phyloP scores from a whole-genome alignment of 2,113 vertebrate genomes.

The Hippocampus barbouri region DNA sequence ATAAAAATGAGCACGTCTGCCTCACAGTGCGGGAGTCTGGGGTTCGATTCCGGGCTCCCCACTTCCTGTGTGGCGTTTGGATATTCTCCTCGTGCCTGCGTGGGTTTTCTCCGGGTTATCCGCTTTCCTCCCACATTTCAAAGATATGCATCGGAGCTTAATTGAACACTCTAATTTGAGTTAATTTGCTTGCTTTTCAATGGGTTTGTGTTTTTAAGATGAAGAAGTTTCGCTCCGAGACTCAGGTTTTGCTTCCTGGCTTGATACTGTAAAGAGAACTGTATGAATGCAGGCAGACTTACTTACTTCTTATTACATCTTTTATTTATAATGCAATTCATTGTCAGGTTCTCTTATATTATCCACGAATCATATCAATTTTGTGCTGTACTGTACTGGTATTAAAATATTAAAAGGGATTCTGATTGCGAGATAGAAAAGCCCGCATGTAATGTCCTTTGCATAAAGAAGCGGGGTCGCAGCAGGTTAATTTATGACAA shows the following conservation, averaged over 20 bases:
- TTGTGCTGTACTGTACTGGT: neutral
- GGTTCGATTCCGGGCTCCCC: too few relatives aligned
- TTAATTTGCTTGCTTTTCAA: too few relatives aligned
- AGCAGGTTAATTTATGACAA: constrained; percentile 14
- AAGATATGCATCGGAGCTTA: too few relatives aligned
- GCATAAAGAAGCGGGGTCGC: constrained; percentile 9
- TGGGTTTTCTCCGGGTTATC: too few relatives aligned
- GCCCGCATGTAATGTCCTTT: neutral
- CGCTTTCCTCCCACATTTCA: too few relatives aligned
- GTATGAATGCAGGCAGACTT: neutral
- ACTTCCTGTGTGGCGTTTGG: too few relatives aligned
- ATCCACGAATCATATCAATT: neutral
- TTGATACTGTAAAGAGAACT: neutral
- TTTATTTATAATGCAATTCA: neutral
- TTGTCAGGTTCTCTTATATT: neutral
- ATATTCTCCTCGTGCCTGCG: too few relatives aligned
- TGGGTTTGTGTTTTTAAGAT: too few relatives aligned
- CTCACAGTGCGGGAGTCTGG: too few relatives aligned
- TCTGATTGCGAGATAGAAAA: constrained; percentile 3
- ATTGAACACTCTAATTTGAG: too few relatives aligned
- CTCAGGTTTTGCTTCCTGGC: neutral
- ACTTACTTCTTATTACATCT: neutral
- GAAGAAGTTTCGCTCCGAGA: too few relatives aligned
- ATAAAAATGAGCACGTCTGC: too few relatives aligned
- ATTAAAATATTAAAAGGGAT: constrained; percentile 2